Evolutionary conservation across 92 coral and sea anemone species (phyloP), one percentile per base, ranked within the genome.

Genomic region (Epizoanthus fatuus): DNA sequence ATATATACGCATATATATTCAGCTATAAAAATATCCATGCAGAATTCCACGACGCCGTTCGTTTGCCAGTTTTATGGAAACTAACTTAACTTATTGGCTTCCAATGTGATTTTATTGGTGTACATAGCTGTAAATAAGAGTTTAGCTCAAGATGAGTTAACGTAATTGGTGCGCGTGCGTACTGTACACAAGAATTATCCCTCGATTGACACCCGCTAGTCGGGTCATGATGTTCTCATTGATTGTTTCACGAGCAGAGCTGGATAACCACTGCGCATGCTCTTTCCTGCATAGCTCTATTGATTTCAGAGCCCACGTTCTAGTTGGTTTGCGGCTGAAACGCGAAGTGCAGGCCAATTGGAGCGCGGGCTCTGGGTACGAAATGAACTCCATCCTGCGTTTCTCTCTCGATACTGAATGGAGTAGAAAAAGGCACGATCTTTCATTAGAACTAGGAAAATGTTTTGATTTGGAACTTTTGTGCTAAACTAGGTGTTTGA

Each of bases 131-230:
- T 66, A 37, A 14, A 66, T 66, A 66, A 14, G 32, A 35, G 38
- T 13, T 25, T 32, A 10, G 72, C 47, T 37, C 44, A 39, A 66
- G 4, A 11, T 37, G 49, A 66, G 40, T 66, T 66, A 13, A 13
- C 2, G 72, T 12, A 66, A n/a, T 66, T 66, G 40, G 72, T 32
- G 72, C 72, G 72, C 49, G 44, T 35, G 72, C 49, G 49, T 42
- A 4, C 72, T 32, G 2, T 25, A 32, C n/a, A 37, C 47, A 37
- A 37, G 22, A 17, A 14, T 15, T 13, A 35, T 14, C 40, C 72
- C 16, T 3, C 8, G 44, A n/a, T 37, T 16, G 12, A 32, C 4
- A 66, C 40, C 72, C 40, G 72, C 72, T 66, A 42, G 72, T 66
- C 72, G 49, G 72, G 72, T 66, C 3, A 66, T 17, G n/a, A 32